Evolutionary conservation across 2,113 vertebrate genomes (phyloP), one percentile per base, ranked within the genome.

Genomic region (Addax nasomaculatus): DNA sequence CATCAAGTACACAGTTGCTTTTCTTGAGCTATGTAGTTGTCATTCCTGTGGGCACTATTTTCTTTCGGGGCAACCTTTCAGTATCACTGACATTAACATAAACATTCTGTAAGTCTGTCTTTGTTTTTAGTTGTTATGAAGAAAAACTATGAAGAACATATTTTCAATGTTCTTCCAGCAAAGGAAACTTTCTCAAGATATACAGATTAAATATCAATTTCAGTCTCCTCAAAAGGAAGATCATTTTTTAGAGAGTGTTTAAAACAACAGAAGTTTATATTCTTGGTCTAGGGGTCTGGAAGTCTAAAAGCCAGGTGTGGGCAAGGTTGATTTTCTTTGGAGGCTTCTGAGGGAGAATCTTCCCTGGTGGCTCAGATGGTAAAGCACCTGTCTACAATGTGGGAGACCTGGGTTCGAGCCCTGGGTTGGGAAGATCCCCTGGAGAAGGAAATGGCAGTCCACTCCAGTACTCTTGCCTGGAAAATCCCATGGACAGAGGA

Each of bases 151-250:
- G 67, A 89, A 76, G 36, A 8, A 25, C 79, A 17, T 88, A 93
- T 85, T 84, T 80, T 55, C 17, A 36, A 67, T 19, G 62, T 92
- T 93, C 21, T 70, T 96, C 53, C 58, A 96, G 7, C 11, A 92
- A 91, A 84, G 83, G 17, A 78, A 87, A 92, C 60, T 79, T 96
- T 93, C 58, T 96, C 67, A 97, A 81, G 62, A 70, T 58, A 60
- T 15, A 93, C 53, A 89, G 29, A 67, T 89, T n/a, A 81, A 64
- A 30, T 55, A 89, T n/a, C 90, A 80, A 53, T 67, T 97, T 97
- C 27, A 36, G 27, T 89, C 90, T 64, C 51, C n/a, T 95, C 6
- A 80, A 73, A 73, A 84, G 16, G 4, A 89, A 67, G 55, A 23
- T 36, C 58, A n/a, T 47, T 58, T 55, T 73, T 73, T 27, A 76